Base-by-base conservation (phyloP, 2,113 vertebrate species). In the Grus americana region DNA sequence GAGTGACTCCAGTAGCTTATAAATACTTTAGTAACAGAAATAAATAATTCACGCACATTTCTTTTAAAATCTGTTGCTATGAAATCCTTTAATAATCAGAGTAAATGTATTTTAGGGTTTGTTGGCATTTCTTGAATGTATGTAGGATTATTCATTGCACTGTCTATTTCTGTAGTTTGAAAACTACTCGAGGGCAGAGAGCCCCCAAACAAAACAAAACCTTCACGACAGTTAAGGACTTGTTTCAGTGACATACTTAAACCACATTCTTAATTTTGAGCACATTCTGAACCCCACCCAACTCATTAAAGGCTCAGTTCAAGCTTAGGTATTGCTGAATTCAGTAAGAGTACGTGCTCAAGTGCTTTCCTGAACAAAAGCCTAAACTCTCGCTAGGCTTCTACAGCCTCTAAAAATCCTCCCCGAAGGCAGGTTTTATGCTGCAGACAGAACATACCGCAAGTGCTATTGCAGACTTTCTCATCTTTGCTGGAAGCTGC, bases 31-130 rank as follows among this genome's bases (percentile, higher is more conserved):
- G 59, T 86, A 90, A 78, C 21, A 47, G 32, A 71, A 90, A 83
- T 90, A 92, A 97, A 95, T 96, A 76, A 90, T 95, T 88, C 14
- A 88, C 73, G 9, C 15, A 21, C 7, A 17, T 83, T 90, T 92
- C 32, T 71, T 91, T 95, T 92, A 23, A 9, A 83, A 86, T 79
- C 34, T 74, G 16, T 73, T 88, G 34, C 24, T 90, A 34, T 86
- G 59, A 78, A 93, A 76, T 72, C 26, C 50, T 90, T 88, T 86
- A 78, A 66, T 92, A 86, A 90, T 92, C 46, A 50, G 57, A 83
- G n/a, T 74, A 90, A 92, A 74, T 9, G 5, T 79, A 44, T 88
- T 88, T 79, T 79, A 74, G 47, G 61, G 36, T 44, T 68, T 57
- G 36, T 38, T 88, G 67, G 12, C 10, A 50, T 90, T 88, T 90